Percentiles rank a stretch among this genome's conserved stretches.
Conservation (phyloP, 2,113 vertebrate species). For the Dipodomys spectabilis region DNA sequence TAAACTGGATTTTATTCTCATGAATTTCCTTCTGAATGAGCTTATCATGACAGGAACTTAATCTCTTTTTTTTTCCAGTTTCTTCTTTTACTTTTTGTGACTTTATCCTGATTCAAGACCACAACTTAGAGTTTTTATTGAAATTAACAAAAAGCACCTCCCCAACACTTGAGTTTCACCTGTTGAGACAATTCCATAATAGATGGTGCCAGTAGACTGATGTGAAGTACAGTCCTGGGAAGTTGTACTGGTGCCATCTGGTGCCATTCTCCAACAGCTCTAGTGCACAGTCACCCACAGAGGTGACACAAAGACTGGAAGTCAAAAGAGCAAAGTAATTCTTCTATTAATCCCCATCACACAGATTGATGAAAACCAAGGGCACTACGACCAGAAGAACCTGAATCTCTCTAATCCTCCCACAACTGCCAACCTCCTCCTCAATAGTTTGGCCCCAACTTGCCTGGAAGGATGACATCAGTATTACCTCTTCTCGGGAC, state of each 20-base stretch:
- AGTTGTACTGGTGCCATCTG: neutral
- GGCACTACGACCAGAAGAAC: constrained; percentile 54
- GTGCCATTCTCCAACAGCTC: neutral
- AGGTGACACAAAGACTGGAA: neutral
- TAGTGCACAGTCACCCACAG: neutral
- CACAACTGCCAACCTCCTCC: constrained; percentile 47
- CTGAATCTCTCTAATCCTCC: constrained; percentile 39
- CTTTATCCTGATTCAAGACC: neutral
- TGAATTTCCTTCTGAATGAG: neutral
- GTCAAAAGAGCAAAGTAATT: constrained; percentile 45
- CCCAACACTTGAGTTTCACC: neutral
- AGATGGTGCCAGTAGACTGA: neutral
- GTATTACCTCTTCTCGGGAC: neutral
- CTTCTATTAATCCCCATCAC: constrained; percentile 39
- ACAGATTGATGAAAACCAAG: constrained; percentile 15
- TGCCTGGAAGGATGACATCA: constrained; percentile 51
- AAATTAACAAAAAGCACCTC: neutral
- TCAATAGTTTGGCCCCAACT: neutral
- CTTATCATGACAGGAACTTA: neutral
- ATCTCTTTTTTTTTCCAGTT: neutral
- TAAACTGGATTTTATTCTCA: neutral
- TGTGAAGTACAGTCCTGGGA: neutral
- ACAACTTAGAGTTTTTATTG: neutral
- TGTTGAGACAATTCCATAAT: neutral
- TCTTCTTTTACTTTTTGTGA: neutral